Conservation (phyloP, 2,888 invertebrate genomes). For the Scotopteryx bipunctaria region DNA sequence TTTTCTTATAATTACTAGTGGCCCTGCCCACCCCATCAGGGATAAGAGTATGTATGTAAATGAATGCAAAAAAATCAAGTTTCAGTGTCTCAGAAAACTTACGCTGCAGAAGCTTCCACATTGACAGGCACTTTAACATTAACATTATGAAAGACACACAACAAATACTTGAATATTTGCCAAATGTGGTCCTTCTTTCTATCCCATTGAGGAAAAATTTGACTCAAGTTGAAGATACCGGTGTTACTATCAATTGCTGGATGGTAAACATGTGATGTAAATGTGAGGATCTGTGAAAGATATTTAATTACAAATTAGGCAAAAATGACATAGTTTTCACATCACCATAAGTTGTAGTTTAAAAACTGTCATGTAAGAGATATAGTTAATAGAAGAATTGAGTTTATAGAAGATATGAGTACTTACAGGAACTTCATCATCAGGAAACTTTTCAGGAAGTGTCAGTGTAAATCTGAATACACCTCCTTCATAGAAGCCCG, state of each 20-base stretch:
- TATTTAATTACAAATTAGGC: neutral
- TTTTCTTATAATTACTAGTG: too few relatives aligned
- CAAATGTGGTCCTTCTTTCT: constrained; percentile 92
- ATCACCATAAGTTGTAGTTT: too few relatives aligned
- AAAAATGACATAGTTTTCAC: too few relatives aligned
- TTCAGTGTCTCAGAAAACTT: constrained; percentile 54
- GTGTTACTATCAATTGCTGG: constrained; percentile 91
- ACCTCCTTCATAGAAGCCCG: constrained; percentile 94
- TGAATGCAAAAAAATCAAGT: too few relatives aligned
- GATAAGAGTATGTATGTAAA: too few relatives aligned
- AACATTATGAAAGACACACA: constrained; percentile 92
- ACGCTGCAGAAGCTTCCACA: constrained; percentile 87
- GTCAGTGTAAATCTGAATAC: constrained; percentile 94
- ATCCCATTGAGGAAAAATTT: constrained; percentile 94
- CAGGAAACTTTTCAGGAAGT: constrained; percentile 94
- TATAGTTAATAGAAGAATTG: too few relatives aligned
- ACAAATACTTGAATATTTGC: constrained; percentile 94
- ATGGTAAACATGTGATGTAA: constrained; percentile 93
- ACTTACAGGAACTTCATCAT: constrained; percentile 92
- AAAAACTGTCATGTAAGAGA: too few relatives aligned
- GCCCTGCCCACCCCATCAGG: too few relatives aligned
- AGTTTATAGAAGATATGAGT: neutral
- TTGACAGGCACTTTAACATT: constrained; percentile 88
- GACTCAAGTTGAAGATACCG: constrained; percentile 89
- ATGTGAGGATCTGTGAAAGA: constrained; percentile 88